phyloP scores from a whole-genome alignment of 2,888 invertebrate species.

The Flexamia atlantica region DNA sequence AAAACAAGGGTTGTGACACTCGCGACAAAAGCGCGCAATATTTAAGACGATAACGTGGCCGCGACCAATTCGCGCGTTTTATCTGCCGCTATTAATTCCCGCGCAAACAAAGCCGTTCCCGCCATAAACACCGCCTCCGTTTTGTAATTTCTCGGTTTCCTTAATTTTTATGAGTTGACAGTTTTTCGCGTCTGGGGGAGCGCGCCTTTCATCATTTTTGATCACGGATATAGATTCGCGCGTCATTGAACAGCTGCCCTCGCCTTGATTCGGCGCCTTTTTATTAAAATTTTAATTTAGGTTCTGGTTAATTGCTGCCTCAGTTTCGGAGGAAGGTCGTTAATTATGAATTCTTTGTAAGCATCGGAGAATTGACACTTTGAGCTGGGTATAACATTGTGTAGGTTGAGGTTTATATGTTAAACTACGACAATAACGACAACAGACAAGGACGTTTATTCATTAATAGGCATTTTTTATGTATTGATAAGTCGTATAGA shows the following conservation, averaged over 20 bases:
- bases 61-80: conserved; percentile 55
- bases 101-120: conserved; percentile 58
- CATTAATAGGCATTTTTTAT: too few relatives aligned
- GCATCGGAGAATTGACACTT: not conserved
- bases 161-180: conserved; percentile 60
- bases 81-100: conserved; percentile 57
- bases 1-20: conserved; percentile 48
- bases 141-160: conserved; percentile 58
- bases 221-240: conserved; percentile 46
- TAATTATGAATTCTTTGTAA: conserved; percentile 17
- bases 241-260: conserved; percentile 50
- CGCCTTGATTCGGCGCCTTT: conserved; percentile 29
- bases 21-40: conserved; percentile 48
- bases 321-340: not conserved
- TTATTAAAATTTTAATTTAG: conserved; percentile 36
- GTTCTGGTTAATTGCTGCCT: not conserved
- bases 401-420: too few relatives aligned
- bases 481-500: too few relatives aligned
- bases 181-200: conserved; percentile 49
- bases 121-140: conserved; percentile 55
- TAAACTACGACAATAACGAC: too few relatives aligned
- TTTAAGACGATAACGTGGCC: conserved; percentile 53
- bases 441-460: too few relatives aligned
- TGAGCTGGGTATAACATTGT: too few relatives aligned
- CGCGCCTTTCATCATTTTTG: conserved; percentile 49